These are phyloP conservation scores for Nautilus pompilius DNA, from an alignment of 1,140 invertebrate species.

Conservation along the genomic window DNA sequence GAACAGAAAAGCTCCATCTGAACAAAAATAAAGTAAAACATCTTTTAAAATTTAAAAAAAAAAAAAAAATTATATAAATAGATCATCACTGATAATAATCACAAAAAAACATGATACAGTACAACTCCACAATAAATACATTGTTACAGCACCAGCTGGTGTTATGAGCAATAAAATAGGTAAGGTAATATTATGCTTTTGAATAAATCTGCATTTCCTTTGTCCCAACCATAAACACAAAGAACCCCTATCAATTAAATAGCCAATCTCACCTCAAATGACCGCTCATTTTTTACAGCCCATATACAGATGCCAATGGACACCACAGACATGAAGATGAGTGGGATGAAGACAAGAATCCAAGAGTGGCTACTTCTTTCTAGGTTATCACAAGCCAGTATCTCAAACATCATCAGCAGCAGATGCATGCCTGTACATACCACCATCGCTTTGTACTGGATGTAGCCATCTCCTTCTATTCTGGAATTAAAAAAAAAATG, in stretches of 20 bases:
- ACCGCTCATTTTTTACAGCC: slow-evolving; percentile 95
- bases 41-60: too few relatives aligned
- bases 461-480: slow-evolving; percentile 89
- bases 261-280: slow-evolving; percentile 87
- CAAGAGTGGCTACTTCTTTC: slow-evolving; percentile 73
- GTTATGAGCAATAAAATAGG: too few relatives aligned
- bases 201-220: too few relatives aligned
- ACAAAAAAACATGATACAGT: too few relatives aligned
- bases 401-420: slow-evolving; percentile 93
- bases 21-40: too few relatives aligned
- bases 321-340: slow-evolving; percentile 93
- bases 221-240: too few relatives aligned
- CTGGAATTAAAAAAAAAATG: slow-evolving; percentile 56
- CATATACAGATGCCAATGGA: slow-evolving; percentile 96
- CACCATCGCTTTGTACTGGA: slow-evolving; percentile 96
- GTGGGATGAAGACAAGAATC: slow-evolving; percentile 94
- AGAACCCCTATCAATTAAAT: too few relatives aligned
- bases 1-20: slow-evolving; percentile 93
- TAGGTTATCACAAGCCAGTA: slow-evolving; percentile 92
- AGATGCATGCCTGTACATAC: slow-evolving; percentile 90
- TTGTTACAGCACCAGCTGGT: too few relatives aligned
- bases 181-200: too few relatives aligned
- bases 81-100: too few relatives aligned
- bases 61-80: too few relatives aligned
- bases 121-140: too few relatives aligned